Evolutionary conservation across 2,888 invertebrate species (phyloP).

Genomic region (Latheticus oryzae): DNA sequence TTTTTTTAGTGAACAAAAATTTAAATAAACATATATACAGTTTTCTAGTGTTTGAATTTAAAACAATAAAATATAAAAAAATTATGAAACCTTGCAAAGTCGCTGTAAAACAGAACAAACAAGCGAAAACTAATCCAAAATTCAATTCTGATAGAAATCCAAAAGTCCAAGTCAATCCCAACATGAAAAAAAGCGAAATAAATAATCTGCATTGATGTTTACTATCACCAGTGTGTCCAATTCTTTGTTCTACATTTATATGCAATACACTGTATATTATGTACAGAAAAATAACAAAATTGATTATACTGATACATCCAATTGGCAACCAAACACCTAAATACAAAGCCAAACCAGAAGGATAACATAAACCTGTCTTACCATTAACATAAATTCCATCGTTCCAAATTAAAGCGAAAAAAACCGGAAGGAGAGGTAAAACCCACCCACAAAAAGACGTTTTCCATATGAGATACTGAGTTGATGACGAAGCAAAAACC

Average conservation of each 20-base stretch:
- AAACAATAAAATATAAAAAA: constrained; percentile 72
- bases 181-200: constrained; percentile 71
- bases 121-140: constrained; percentile 56
- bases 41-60: constrained; percentile 71
- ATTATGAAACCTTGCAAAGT: constrained; percentile 73
- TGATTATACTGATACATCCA: constrained; percentile 49
- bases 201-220: constrained; percentile 70
- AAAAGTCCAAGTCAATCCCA: constrained; percentile 73
- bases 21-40: constrained; percentile 56
- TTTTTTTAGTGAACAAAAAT: constrained; percentile 2
- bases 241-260: constrained; percentile 46
- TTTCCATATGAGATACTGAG: constrained; percentile 60
- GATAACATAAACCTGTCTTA: constrained; percentile 65
- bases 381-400: constrained; percentile 63
- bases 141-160: constrained; percentile 67
- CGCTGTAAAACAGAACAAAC: constrained; percentile 69
- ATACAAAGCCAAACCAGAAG: constrained; percentile 68
- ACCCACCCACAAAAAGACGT: constrained; percentile 59
- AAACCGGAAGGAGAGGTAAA: constrained; percentile 67
- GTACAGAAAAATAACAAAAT: constrained; percentile 14
- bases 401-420: constrained; percentile 61
- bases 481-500: constrained; percentile 70
- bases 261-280: constrained; percentile 24
- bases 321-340: constrained; percentile 69
- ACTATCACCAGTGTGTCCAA: constrained; percentile 56